Conservation (phyloP, 2,888 invertebrate genomes). For the Plebejus anna region DNA sequence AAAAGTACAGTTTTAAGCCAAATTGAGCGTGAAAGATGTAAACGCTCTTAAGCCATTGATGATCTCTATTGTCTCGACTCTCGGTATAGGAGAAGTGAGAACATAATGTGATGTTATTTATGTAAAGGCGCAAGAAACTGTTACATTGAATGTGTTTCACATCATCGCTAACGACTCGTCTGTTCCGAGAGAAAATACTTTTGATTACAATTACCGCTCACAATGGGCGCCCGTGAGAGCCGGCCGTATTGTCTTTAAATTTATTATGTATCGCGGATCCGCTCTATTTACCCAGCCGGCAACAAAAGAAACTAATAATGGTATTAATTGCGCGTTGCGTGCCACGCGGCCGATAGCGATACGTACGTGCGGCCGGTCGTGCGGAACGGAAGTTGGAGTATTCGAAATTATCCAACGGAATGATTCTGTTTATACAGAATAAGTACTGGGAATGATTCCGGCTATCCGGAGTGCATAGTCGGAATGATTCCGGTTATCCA, state of each 20-base stretch:
- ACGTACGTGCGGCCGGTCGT: conserved; percentile 54
- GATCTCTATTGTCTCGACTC: neutral
- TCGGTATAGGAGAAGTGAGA: neutral
- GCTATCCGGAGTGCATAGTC: neutral
- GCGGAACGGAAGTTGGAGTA: conserved; percentile 51
- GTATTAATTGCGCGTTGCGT: conserved; percentile 67
- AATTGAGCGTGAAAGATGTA: too few species aligned
- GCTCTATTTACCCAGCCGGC: conserved; percentile 69
- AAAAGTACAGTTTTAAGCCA: too few species aligned
- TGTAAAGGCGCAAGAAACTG: conserved; percentile 22
- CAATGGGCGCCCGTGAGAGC: conserved; percentile 70
- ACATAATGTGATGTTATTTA: conserved; percentile 6
- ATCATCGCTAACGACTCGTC: conserved; percentile 54
- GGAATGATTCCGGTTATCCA: conserved; percentile 47
- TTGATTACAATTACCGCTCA: conserved; percentile 67
- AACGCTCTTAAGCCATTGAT: neutral
- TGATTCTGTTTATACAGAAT: conserved; percentile 43
- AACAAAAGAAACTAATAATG: conserved; percentile 74
- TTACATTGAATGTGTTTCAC: conserved; percentile 55
- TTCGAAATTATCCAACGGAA: conserved; percentile 36
- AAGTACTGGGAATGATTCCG: conserved; percentile 40
- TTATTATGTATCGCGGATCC: conserved; percentile 65
- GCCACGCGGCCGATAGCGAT: conserved; percentile 54
- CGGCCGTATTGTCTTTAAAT: conserved; percentile 62
- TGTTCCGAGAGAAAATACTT: conserved; percentile 62